These are phyloP conservation scores for Glaucomys volans DNA, from an alignment of 2,113 vertebrate genomes.

Conservation along the genomic window DNA sequence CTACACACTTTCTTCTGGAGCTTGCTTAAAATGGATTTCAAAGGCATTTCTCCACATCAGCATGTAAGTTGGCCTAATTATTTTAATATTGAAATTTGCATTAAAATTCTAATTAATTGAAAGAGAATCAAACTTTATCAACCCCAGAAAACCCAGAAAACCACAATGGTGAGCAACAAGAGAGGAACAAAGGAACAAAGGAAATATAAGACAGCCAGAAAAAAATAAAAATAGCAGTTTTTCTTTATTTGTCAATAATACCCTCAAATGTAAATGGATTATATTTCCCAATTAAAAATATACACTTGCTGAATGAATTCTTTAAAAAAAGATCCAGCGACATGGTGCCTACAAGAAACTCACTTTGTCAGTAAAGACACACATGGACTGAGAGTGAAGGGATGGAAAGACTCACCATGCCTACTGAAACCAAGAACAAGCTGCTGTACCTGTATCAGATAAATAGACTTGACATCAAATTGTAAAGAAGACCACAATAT, in stretches of 20 bases:
- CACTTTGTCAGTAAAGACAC: background rate
- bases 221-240: background rate
- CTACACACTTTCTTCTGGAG: rapidly evolving
- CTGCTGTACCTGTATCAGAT: background rate
- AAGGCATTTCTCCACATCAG: background rate
- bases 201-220: background rate
- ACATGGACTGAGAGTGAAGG: background rate
- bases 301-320: background rate
- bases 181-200: background rate
- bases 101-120: background rate
- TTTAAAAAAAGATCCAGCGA: no score
- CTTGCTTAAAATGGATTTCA: background rate
- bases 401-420: no score
- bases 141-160: background rate
- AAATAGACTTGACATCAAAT: background rate
- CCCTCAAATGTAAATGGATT: background rate
- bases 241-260: background rate
- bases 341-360: background rate
- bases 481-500: background rate
- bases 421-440: background rate
- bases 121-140: background rate
- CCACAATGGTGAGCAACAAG: background rate
- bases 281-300: background rate
- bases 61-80: background rate
- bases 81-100: background rate